Evolutionary conservation across 35 echinoderm and acorn worm genomes (phyloP).

Genomic region (Heliocidaris tuberculata): DNA sequence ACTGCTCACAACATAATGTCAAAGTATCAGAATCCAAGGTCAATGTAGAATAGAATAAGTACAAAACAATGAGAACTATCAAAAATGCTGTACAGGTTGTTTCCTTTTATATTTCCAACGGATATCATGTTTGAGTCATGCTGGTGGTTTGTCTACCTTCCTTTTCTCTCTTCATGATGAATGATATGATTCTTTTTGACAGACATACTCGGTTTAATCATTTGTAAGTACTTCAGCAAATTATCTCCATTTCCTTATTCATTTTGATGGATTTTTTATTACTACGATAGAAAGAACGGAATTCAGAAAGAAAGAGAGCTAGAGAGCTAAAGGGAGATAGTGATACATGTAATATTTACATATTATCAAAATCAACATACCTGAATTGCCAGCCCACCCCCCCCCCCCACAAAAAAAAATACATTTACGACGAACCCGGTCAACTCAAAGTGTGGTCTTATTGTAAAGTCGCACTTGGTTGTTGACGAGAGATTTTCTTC

Average conservation of each 20-base stretch:
- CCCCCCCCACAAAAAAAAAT: background rate
- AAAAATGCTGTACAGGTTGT: background rate
- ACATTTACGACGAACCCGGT: background rate
- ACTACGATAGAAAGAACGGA: background rate
- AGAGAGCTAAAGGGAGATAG: background rate
- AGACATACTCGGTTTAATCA: background rate
- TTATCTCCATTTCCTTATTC: background rate
- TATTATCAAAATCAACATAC: background rate
- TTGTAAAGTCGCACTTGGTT: background rate
- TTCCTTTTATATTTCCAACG: background rate
- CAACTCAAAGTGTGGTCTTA: background rate
- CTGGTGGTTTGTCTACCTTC: background rate
- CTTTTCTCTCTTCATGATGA: background rate
- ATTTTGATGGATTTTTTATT: background rate
- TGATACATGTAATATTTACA: background rate
- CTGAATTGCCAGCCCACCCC: background rate
- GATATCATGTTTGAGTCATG: background rate
- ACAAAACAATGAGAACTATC: background rate
- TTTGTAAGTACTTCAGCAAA: background rate
- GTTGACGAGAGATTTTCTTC: background rate
- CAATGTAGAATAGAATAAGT: background rate
- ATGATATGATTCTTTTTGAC: background rate
- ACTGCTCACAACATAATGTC: too few relatives aligned
- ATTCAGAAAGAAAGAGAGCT: too few relatives aligned
- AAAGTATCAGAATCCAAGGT: background rate